Evolutionary conservation across 2,113 vertebrate genomes (phyloP).

Genomic region (Oxyruncus cristatus): DNA sequence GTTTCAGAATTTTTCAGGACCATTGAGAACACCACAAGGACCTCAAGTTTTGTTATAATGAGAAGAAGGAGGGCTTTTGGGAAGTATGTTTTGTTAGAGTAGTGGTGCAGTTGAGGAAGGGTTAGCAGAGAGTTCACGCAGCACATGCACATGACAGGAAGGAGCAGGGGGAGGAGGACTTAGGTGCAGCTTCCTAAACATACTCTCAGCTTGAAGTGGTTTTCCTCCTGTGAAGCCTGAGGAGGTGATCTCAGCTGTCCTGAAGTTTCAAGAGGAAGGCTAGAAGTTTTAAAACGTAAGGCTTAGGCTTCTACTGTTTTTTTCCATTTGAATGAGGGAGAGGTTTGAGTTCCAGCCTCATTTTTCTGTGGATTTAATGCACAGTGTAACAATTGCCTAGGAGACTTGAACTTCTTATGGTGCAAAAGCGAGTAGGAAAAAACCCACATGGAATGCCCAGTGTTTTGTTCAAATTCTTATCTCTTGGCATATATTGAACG

Average conservation of each 20-base stretch:
- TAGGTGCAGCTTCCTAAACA: not conserved
- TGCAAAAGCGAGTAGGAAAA: not conserved
- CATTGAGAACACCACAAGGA: not conserved
- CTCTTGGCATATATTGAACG: fast-evolving
- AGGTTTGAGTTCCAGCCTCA: not conserved
- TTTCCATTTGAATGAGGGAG: not conserved
- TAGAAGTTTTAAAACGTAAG: not conserved
- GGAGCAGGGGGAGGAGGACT: not conserved
- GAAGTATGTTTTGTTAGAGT: not conserved
- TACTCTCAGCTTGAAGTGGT: not conserved
- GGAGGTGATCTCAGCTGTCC: not conserved
- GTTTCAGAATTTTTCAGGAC: not conserved
- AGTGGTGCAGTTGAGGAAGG: not conserved
- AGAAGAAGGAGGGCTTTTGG: not conserved
- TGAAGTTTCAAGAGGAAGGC: not conserved
- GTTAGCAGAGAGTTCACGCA: not conserved
- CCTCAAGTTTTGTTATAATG: not conserved
- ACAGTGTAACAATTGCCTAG: not conserved
- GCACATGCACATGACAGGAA: not conserved
- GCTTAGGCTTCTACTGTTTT: not conserved
- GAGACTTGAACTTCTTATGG: not conserved
- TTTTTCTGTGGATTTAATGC: not conserved
- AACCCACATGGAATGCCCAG: not conserved
- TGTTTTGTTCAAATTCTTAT: not conserved
- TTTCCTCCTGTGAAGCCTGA: not conserved